phyloP scores from a whole-genome alignment of 1,140 invertebrate species.

The Drosophila setifemur region DNA sequence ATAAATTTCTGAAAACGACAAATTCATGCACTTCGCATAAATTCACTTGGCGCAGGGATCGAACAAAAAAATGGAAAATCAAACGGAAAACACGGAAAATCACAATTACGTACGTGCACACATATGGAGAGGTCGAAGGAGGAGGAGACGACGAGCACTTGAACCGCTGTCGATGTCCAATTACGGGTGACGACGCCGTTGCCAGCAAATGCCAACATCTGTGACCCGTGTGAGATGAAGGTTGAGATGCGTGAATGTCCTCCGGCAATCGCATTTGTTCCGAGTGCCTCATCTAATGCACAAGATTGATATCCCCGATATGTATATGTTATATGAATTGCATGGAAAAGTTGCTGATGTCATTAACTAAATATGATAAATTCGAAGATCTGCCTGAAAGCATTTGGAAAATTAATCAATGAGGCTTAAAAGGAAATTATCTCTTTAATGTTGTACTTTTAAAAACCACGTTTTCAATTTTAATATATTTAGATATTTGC shows the following conservation, averaged over 20 bases:
- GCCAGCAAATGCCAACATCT: conserved; percentile 69
- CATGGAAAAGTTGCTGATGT: background rate
- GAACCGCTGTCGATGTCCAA: conserved; percentile 60
- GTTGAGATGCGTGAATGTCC: conserved; percentile 52
- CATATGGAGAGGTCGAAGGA: conserved; percentile 20
- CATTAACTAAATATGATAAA: conserved; percentile 15
- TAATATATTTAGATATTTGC: too few relatives aligned
- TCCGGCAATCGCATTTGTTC: conserved; percentile 45
- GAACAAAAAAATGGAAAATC: conserved; percentile 51
- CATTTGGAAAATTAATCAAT: conserved; percentile 4
- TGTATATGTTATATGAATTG: conserved; percentile 5
- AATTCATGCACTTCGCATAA: conserved; percentile 47
- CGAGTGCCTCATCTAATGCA: conserved; percentile 34
- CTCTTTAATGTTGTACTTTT: too few relatives aligned
- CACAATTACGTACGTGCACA: conserved; percentile 54
- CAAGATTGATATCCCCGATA: conserved; percentile 63
- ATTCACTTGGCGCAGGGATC: background rate
- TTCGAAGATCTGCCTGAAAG: background rate
- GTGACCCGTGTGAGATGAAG: conserved; percentile 51
- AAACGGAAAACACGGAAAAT: conserved; percentile 71
- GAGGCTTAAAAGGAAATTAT: background rate
- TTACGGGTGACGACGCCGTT: conserved; percentile 60
- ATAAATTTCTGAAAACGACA: conserved; percentile 73
- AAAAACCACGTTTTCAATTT: too few relatives aligned
- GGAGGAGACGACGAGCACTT: conserved; percentile 5